Evolutionary conservation across 2,888 invertebrate species (phyloP).

Genomic region (Drosophila quinaria): DNA sequence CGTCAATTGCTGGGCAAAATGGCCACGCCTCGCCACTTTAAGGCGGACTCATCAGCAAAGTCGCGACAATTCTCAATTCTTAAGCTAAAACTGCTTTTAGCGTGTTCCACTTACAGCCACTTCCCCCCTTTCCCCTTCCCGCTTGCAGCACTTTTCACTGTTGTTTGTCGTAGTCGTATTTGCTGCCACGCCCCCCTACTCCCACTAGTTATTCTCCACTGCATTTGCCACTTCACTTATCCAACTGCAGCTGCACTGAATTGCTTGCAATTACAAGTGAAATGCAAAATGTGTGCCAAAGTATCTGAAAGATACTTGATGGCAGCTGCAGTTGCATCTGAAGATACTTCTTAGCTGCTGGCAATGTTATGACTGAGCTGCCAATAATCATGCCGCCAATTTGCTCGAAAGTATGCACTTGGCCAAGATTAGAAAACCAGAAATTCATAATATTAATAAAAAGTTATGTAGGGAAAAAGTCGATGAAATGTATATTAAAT

Average conservation of each 20-base stretch:
- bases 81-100: slow-evolving; percentile 65
- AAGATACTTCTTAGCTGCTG: slow-evolving; percentile 7
- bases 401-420: slow-evolving; percentile 21
- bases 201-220: neutral
- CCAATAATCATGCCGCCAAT: slow-evolving; percentile 46
- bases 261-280: slow-evolving; percentile 78
- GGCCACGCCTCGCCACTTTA: slow-evolving; percentile 46
- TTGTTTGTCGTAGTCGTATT: slow-evolving; percentile 42
- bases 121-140: neutral
- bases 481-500: too few species aligned
- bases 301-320: slow-evolving; percentile 79
- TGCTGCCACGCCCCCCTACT: slow-evolving; percentile 15
- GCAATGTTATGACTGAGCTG: slow-evolving; percentile 28
- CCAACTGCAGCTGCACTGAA: slow-evolving; percentile 46
- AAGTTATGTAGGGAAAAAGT: neutral
- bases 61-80: slow-evolving; percentile 81
- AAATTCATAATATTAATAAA: neutral
- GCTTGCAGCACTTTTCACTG: slow-evolving; percentile 44
- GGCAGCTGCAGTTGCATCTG: slow-evolving; percentile 42
- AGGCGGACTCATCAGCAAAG: slow-evolving; percentile 55
- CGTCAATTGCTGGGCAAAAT: slow-evolving; percentile 79
- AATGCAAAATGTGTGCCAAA: slow-evolving; percentile 79
- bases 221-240: slow-evolving; percentile 14
- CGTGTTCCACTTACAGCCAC: slow-evolving; percentile 45
- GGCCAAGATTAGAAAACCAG: slow-evolving; percentile 26